Evolutionary conservation across 2,113 vertebrate genomes (phyloP), one percentile per base, ranked within the genome.

Genomic region (Oncorhynchus clarkii): DNA sequence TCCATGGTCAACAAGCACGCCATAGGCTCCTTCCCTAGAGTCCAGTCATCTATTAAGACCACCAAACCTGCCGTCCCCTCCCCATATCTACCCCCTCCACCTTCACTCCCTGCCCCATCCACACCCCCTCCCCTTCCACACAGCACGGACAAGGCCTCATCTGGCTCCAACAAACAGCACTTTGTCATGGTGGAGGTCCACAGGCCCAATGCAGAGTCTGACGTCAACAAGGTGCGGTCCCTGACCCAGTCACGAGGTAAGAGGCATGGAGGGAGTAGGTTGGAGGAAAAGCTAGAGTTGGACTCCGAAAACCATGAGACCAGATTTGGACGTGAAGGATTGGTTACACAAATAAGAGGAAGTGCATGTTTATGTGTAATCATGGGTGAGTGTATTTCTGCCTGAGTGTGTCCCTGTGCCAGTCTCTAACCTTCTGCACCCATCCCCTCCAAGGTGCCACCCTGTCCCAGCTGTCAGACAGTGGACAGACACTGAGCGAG

Each of bases 141-240:
- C 72, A 85, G 86, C 14, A 72, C 86, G 0, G 87, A 92, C 75
- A 89, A 93, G 81, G 72, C 85, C 65, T 84, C 91, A 0, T 86
- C 89, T 0, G 67, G 75, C 75, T 84, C 87, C 31, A 95, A 94
- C 31, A 95, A 94, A 83, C 95, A 95, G 79, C 95, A 95, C 74
- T 99, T 98, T 83, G 96, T 99, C 73, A 94, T 95, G 89, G 97
- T 99, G 88, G 97, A 98, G 89, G 96, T 99, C 9, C 97, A 99
- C 90, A 95, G 94, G 24, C 96, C 95, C 1, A 97, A 99, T 84
- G 94, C 95, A 0, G 97, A 99, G 86, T 97, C 97, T 0, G 97
- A 98, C 0, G 95, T 99, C 86, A 99, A 99, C 0, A 96, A 98
- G 93, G 96, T 98, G 74, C 94, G 96, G 31, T 94, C 95, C 0